Percentiles rank a stretch among this genome's conserved stretches.
phyloP scores from a whole-genome alignment of 2,888 invertebrate species.

The Zelleria hepariella region DNA sequence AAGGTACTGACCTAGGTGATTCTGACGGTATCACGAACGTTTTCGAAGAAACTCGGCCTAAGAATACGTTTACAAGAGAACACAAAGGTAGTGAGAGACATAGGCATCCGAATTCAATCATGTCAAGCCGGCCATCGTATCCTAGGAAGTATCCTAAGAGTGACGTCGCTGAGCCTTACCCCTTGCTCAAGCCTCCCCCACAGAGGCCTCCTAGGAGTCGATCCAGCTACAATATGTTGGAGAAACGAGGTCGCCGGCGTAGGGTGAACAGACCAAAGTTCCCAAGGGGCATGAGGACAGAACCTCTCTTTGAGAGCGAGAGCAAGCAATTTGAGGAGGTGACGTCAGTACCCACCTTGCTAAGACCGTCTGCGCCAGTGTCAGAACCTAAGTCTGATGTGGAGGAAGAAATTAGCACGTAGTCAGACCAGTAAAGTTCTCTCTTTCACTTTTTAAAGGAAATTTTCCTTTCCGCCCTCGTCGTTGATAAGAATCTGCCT shows the following conservation, averaged over 20 bases:
- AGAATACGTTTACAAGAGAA: constrained; percentile 16
- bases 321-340: constrained; percentile 30
- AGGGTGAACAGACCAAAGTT: constrained; percentile 42
- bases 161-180: constrained; percentile 50
- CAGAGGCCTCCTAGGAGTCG: constrained; percentile 33
- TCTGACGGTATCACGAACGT: constrained; percentile 32
- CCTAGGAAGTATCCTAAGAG: constrained; percentile 48
- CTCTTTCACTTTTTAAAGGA: neutral
- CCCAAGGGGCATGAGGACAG: constrained; percentile 40
- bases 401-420: neutral
- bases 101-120: constrained; percentile 39
- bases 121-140: constrained; percentile 33
- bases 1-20: constrained; percentile 34
- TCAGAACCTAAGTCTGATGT: constrained; percentile 39
- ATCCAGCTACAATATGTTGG: constrained; percentile 30
- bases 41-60: constrained; percentile 38
- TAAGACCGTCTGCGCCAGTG: constrained; percentile 40
- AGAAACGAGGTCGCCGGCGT: constrained; percentile 40
- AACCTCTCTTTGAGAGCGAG: constrained; percentile 49
- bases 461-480: neutral
- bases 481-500: neutral
- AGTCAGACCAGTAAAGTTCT: neutral
- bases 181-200: constrained; percentile 58
- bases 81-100: constrained; percentile 27
- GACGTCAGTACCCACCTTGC: constrained; percentile 30